These are phyloP conservation scores for Eleginops maclovinus DNA, from an alignment of 2,113 vertebrate genomes.

Conservation along the genomic window DNA sequence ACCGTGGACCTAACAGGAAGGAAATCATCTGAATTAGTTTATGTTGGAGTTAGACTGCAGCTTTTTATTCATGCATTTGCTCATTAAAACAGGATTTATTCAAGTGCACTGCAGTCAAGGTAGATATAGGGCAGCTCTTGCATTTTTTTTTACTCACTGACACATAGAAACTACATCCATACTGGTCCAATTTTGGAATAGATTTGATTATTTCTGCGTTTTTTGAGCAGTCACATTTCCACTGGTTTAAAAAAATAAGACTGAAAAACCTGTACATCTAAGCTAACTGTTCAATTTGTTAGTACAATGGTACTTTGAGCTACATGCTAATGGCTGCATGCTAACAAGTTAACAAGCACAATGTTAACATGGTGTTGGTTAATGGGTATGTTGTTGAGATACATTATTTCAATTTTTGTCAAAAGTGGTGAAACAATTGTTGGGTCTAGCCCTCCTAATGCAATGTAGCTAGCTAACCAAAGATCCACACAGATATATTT, in stretches of 20 bases:
- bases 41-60: not conserved
- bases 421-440: not conserved
- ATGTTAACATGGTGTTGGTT: not conserved
- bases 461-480: not conserved
- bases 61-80: not conserved
- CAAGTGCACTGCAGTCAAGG: not conserved
- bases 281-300: not conserved
- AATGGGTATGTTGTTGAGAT: not conserved
- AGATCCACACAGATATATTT: not conserved
- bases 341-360: not conserved
- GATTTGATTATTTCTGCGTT: constrained; percentile 18
- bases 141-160: constrained; percentile 1
- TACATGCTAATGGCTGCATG: not conserved
- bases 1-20: not conserved
- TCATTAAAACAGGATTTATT: not conserved
- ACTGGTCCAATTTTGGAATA: not conserved
- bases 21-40: not conserved
- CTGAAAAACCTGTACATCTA: not conserved
- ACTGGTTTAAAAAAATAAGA: constrained; percentile 4
- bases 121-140: not conserved
- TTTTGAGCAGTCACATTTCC: not conserved
- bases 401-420: not conserved
- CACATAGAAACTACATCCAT: not conserved
- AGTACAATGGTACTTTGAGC: not conserved
- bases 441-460: too few species aligned